Base-by-base conservation (phyloP, 2,113 vertebrate genomes). In the Actenoides lindsayi region DNA sequence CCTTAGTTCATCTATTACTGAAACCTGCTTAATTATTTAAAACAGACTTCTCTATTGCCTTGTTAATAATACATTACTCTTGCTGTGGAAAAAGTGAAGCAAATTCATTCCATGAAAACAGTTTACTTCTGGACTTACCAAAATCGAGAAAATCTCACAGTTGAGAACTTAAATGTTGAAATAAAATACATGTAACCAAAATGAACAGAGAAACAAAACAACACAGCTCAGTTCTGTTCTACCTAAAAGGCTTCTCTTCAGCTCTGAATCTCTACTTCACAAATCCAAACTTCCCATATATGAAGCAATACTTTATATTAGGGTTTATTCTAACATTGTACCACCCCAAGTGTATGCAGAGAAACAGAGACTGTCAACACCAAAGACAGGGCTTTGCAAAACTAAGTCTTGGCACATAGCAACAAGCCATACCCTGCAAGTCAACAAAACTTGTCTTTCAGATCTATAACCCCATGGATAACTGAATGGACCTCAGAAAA, bases 1-100 rank as follows among this genome's bases (percentile, higher is more conserved):
- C 8, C 42, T 56, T 87, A 74, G 90, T 96, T 97, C 78, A 93
- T 44, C 83, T 83, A 93, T 92, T 95, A 98, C 94, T 89, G 95
- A 98, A 97, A 96, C 95, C 84, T 97, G 50, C 65, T 99, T 87
- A 98, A 99, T 99, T 98, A 99, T 99, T 99, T 97, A 99, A 89
- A 90, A 75, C 50, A 82, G 87, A 83, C 90, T 97, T 97, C 92
- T 98, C 94, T 92, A 89, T 91, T 96, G 79, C 91, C 89, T 95
- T 93, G 96, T 98, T 96, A 96, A 98, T 98, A 97, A 98, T 98
- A 97, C 94, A 99, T 98, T 89, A 93, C 59, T 81, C 41, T 80
- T 95, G 74, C 33, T 75, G 91, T 96, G 94, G 97, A 98, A 98
- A 96, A 97, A 96, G 50, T 93, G 75, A 82, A 79, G 56, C 39